Base-by-base conservation (phyloP, 2,113 vertebrate genomes). In the Xenotilapia longispinis region DNA sequence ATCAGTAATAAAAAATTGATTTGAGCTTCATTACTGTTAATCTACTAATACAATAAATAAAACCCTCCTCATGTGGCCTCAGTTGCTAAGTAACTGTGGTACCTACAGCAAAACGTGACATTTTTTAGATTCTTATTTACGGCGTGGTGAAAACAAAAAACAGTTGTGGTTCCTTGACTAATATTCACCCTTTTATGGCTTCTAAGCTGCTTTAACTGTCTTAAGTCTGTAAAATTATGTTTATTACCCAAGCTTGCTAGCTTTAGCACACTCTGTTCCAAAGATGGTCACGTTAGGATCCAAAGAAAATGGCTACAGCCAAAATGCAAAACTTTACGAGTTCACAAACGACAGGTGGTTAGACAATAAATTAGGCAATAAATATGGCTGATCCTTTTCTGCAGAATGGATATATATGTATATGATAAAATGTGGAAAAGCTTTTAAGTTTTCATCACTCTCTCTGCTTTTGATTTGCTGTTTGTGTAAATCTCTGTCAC, bases 141-240 rank as follows among this genome's bases (percentile, higher is more conserved):
- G 6, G 23, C 0, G 9, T 2, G 23, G 9, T 49, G 9, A 0
- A 49, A 73, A 73, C 38, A 73, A 45, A 19, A 47, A 47, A 49
- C 42, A 13, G 4, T 7, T 78, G 23, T 31, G 42, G 23, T 51
- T 78, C 15, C 4, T 49, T 78, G 26, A 28, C 38, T 73, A 73
- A 73, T 45, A 45, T 73, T 73, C 4, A 6, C 8, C 0, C 0
- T 65, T 45, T 15, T 42, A 26, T 70, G n/a, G n/a, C 7, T 23
- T 70, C 38, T 73, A 42, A 45, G 21, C 68, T 0, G 0, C 21
- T 73, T 73, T 26, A 73, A 45, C 21, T 6, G 2, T 73, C 21
- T 73, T 45, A 26, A 45, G 13, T 42, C 42, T 51, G 26, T 33
- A 33, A 51, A 78, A 51, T 51, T 31, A 4, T 33, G 17, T 31